Conservation (phyloP, 2,113 vertebrate species). For the human (Homo sapiens) region DNA sequence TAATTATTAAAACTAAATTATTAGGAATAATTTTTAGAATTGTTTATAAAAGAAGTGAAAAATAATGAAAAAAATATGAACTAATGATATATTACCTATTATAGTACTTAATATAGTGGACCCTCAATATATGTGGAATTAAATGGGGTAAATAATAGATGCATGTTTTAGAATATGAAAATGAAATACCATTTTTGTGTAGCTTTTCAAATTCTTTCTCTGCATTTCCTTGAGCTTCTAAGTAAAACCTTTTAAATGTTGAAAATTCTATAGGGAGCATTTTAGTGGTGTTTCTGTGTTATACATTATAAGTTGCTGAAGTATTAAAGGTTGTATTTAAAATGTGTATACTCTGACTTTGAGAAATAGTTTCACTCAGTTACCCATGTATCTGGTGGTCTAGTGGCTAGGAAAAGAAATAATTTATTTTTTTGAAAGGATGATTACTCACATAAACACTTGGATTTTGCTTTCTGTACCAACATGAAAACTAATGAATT, state of each 20-base stretch:
- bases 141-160: neutral
- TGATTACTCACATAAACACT: neutral
- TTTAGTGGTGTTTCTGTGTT: neutral
- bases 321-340: neutral
- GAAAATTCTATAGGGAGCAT: neutral
- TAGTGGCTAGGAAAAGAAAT: no score
- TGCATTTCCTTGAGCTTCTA: neutral
- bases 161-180: neutral
- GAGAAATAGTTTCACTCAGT: neutral
- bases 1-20: neutral
- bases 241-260: constrained; percentile 24
- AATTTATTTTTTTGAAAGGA: neutral
- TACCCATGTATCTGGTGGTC: neutral
- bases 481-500: neutral
- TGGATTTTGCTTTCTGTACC: neutral
- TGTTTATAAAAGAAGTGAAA: neutral
- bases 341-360: neutral
- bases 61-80: neutral
- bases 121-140: neutral
- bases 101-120: neutral
- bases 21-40: neutral
- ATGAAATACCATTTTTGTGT: neutral
- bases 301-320: neutral
- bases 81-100: neutral
- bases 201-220: constrained; percentile 2